Conservation (phyloP, 2,888 invertebrate genomes). For the Xylota segnis region DNA sequence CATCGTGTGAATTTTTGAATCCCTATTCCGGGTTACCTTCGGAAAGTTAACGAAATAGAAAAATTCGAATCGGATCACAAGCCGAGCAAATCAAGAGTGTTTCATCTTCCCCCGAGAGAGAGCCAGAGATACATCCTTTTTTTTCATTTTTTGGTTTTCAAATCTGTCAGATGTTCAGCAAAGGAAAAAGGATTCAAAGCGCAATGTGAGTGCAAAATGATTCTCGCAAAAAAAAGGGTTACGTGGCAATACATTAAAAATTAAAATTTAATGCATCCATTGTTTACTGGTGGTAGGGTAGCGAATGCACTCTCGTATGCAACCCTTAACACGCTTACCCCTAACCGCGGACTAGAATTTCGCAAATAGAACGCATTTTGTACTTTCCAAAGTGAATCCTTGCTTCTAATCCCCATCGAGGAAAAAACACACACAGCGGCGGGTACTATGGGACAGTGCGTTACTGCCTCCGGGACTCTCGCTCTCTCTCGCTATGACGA, state of each 20-base stretch:
- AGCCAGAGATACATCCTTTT: slow-evolving; percentile 20
- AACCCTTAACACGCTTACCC: slow-evolving; percentile 71
- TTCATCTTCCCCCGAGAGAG: slow-evolving; percentile 21
- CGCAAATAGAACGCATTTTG: slow-evolving; percentile 68
- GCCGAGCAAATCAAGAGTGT: slow-evolving; percentile 40
- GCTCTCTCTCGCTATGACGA: too few species aligned
- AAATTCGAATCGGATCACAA: slow-evolving; percentile 60
- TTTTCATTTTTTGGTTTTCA: slow-evolving; percentile 13
- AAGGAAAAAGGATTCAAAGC: slow-evolving; percentile 21
- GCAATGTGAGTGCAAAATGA: slow-evolving; percentile 59
- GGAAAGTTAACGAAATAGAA: slow-evolving; percentile 65
- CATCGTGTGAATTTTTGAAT: slow-evolving; percentile 73
- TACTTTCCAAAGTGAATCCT: slow-evolving; percentile 34
- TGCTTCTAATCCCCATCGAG: slow-evolving; percentile 48
- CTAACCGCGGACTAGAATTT: slow-evolving; percentile 71
- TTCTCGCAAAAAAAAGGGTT: slow-evolving; percentile 67
- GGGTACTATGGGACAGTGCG: slow-evolving; percentile 25
- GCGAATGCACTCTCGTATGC: slow-evolving; percentile 61
- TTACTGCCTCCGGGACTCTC: slow-evolving; percentile 58
- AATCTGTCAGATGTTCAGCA: slow-evolving; percentile 72
- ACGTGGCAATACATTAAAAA: slow-evolving; percentile 76
- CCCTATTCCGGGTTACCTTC: slow-evolving; percentile 25
- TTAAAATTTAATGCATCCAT: slow-evolving; percentile 78
- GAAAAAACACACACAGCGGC: slow-evolving; percentile 34
- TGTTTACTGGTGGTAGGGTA: slow-evolving; percentile 55